These are phyloP conservation scores for Anastrepha ludens DNA, from an alignment of 1,140 invertebrate genomes.

Conservation along the genomic window DNA sequence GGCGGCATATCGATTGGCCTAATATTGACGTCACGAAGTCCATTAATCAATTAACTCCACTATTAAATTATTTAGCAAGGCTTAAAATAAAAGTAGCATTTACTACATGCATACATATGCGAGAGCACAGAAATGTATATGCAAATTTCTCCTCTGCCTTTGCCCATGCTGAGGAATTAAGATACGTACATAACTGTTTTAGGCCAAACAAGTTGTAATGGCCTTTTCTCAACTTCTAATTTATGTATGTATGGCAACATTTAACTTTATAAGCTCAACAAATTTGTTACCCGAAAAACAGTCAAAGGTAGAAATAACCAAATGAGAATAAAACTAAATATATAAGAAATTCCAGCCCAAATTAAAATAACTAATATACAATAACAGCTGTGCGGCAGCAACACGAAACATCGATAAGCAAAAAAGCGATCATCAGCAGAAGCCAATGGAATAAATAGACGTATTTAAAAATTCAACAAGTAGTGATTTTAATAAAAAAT, in stretches of 20 bases:
- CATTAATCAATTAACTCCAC: background rate
- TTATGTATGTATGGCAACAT: background rate
- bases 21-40: background rate
- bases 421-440: slow-evolving; percentile 24
- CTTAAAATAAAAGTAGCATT: background rate
- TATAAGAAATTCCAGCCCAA: background rate
- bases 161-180: too few relatives aligned
- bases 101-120: background rate
- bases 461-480: slow-evolving; percentile 45
- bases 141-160: too few relatives aligned
- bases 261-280: slow-evolving; percentile 33
- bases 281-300: slow-evolving; percentile 2
- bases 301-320: background rate
- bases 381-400: slow-evolving; percentile 39
- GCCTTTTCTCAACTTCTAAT: background rate
- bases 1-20: too few relatives aligned
- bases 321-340: background rate
- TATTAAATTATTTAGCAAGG: background rate
- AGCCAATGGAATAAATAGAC: slow-evolving; percentile 28
- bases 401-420: slow-evolving; percentile 7
- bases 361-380: slow-evolving; percentile 14
- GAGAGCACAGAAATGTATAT: background rate
- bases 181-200: too few relatives aligned
- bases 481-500: slow-evolving; percentile 38
- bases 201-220: too few relatives aligned